Base-by-base conservation (phyloP, 2,797 vertebrate genomes). In the Philypnodon macrostomus region DNA sequence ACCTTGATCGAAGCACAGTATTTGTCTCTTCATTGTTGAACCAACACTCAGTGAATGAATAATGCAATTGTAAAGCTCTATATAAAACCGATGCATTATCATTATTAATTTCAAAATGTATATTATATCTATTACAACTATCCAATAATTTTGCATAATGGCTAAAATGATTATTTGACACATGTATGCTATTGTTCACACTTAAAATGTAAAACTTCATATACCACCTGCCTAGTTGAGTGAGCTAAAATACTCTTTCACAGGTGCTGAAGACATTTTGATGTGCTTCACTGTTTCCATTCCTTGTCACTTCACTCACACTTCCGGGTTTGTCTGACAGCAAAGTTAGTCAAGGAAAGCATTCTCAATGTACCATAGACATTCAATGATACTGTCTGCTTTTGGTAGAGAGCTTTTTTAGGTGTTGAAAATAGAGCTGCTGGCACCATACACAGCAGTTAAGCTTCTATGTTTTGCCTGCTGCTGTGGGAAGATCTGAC, bases 311-410 rank as follows among this genome's bases (percentile, higher is more conserved):
- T 44, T 44, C 27, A 27, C 41, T 44, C 26, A 17, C 15, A n/a
- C n/a, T 30, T 44, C 41, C 18, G 26, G 41, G 29, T 30, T 41
- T 44, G 41, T 44, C 41, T 44, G 41, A 44, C 41, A 44, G 41
- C 26, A 31, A 44, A 44, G 26, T 44, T 44, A 44, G 41, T 44
- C 41, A 44, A 30, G 41, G 26, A 44, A 30, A 44, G 27, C 26
- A 6, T 44, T 30, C 41, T 31, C 41, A 31, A 18, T 44, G 41
- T 44, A 44, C 26, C 41, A 7, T 30, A 44, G 41, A 31, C 40
- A 42, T 26, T 42, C 40, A 29, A 29, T 42, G 14, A 29, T 29
- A 29, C 18, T 15, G 16, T 15, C 41, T 10, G 41, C 41, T 30
- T 30, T 27, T 31, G 41, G 27, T 44, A 27, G 26, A 18, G 41